phyloP scores from a whole-genome alignment of 2,797 vertebrate genomes.

The Artibeus lituratus region DNA sequence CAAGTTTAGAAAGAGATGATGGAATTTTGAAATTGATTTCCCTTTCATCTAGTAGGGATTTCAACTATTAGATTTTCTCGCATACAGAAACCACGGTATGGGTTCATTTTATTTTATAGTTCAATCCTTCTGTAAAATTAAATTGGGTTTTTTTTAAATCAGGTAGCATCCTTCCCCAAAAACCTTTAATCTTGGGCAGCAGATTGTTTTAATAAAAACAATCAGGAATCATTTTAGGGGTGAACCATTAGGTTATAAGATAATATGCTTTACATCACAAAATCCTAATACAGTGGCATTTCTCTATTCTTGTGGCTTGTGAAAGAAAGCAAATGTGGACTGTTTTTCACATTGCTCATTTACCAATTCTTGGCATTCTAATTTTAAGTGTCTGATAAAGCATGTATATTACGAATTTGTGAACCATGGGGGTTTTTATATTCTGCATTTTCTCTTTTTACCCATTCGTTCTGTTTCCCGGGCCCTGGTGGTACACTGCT shows the following conservation, averaged over 20 bases:
- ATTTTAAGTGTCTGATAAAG: neutral
- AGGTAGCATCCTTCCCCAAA: neutral
- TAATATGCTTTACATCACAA: conserved; percentile 10
- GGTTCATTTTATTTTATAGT: conserved; percentile 47
- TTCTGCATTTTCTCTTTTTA: neutral
- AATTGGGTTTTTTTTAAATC: neutral
- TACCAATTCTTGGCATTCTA: neutral
- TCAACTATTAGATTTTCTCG: conserved; percentile 8
- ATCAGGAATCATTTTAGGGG: neutral
- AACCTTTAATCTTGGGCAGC: neutral
- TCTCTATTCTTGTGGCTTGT: neutral
- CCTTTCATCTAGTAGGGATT: conserved; percentile 43
- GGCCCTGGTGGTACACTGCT: neutral
- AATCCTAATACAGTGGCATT: neutral
- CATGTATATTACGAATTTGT: neutral
- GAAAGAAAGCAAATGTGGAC: neutral
- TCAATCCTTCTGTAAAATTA: neutral
- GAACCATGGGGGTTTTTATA: neutral
- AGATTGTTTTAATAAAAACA: too few species aligned
- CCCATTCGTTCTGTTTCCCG: neutral
- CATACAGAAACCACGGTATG: neutral
- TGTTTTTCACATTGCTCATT: neutral
- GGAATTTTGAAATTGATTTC: conserved; percentile 49
- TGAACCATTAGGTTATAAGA: conserved; percentile 20
- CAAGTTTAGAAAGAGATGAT: conserved; percentile 19